Conservation (phyloP, 2,113 vertebrate genomes). For the Sporophila hypoxantha region DNA sequence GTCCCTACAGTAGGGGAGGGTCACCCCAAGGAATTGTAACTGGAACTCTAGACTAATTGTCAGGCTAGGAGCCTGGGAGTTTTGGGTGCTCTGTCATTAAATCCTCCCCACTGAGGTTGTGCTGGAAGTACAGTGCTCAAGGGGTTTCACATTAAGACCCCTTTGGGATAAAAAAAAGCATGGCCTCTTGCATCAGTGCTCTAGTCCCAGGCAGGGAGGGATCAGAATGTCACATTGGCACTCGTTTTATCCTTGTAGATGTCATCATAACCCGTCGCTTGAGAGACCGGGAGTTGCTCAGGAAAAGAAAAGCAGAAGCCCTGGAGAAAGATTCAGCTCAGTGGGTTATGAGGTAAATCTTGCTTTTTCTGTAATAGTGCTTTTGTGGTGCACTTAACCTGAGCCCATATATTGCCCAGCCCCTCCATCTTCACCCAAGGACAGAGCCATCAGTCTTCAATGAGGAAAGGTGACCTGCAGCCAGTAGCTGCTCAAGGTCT, state of each 20-base stretch:
- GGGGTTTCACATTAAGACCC: not conserved
- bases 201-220: not conserved
- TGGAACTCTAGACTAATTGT: not conserved
- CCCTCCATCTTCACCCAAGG: not conserved
- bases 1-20: not conserved
- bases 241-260: constrained; percentile 32
- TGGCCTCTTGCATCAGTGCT: not conserved
- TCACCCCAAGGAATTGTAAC: not conserved
- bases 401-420: not conserved
- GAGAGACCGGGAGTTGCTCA: constrained; percentile 84
- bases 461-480: not conserved
- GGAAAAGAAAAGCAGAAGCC: constrained; percentile 84
- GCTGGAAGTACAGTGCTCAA: not conserved
- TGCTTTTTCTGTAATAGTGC: not conserved
- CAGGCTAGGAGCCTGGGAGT: not conserved
- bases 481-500: not conserved
- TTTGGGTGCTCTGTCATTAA: not conserved
- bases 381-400: not conserved
- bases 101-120: not conserved
- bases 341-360: constrained; percentile 83
- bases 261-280: constrained; percentile 59
- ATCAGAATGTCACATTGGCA: not conserved
- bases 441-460: not conserved
- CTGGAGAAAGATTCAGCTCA: constrained; percentile 79
- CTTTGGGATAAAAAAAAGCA: not conserved